Evolutionary conservation across 2,888 invertebrate genomes (phyloP), one percentile per base, ranked within the genome.

Genomic region (Stenodema calcarata): DNA sequence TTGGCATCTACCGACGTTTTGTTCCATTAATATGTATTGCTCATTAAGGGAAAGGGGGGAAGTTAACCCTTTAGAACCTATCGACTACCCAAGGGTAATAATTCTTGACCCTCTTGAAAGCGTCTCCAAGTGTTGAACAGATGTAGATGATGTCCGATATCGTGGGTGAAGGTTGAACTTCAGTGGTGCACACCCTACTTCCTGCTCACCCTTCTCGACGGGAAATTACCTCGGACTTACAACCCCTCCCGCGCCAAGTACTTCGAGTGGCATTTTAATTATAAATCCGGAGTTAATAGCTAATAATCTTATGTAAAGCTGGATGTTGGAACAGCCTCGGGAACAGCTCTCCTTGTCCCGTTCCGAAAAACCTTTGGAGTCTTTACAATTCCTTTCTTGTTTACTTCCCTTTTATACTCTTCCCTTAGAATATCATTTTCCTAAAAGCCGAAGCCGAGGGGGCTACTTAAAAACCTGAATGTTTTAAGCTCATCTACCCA

Each of bases 21-120:
- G 82, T 82, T 82, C 82, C 82, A 82, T 82, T 82, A 82, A 82
- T 82, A 82, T 82, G 82, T 82, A 82, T 82, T 69, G 82, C 82
- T 82, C 82, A 82, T 82, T 82, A 82, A 69, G 35, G 30, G 50
- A 28, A 30, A 50, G 23, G 50, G 28, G 76, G 44, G 47, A n/a
- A 54, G 30, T 54, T 30, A 54, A 54, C 27, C 27, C 47, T 28
- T 50, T 27, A 23, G 62, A 62, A 35, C 23, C 62, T 7, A 62
- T 23, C 3, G 62, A 18, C 62, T 3, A 62, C 80, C 27, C 47
- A n/a, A n/a, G 41, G 69, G 82, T 82, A 84, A 84, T 84, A 84
- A 84, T 84, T 84, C 84, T 84, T 75, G 84, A 73, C 84, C 84
- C 84, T 70, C 28, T 47, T 35, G 69, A 69, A 69, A 75, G 84